Base-by-base conservation (phyloP, 2,797 vertebrate species). In the Brachyalestes nurse region DNA sequence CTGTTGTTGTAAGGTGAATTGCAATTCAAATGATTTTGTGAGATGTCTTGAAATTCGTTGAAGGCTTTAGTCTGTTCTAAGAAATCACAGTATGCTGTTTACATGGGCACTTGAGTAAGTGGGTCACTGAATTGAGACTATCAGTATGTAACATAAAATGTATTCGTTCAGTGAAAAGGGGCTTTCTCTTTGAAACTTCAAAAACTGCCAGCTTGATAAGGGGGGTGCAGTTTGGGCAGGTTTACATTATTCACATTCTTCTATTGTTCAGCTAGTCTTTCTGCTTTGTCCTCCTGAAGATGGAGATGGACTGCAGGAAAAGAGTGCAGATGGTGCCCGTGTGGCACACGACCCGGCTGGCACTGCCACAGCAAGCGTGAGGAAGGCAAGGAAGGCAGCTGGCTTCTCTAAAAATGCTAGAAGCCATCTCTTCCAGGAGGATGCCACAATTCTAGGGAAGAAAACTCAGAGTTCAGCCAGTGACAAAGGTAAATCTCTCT, bases 321-420 rank as follows among this genome's bases (percentile, higher is more conserved):
- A 53, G 28, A 77, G 79, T 79, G 79, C 86, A 87, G 81, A 87
- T 85, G 83, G 86, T 83, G 60, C 77, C 71, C 61, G 57, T 81
- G 78, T 82, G 80, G 81, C 82, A 73, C 65, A 78, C 47, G 64
- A 66, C 78, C 67, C 42, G 89, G 87, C 83, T 82, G 82, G 77
- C 87, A 91, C 88, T 81, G 84, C 71, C 88, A 91, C 87, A 82
- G 87, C 53, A 23, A 87, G 89, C 86, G 86, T 86, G 87, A 90
- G 81, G 87, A 86, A 86, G 86, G 87, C 85, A 86, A 90, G 81
- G 87, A 86, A 87, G 86, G 87, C 90, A 92, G 88, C 89, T 93
- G 91, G 89, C 87, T 88, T 83, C 70, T 82, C 85, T 87, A 84
- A 90, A 88, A 90, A 86, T 85, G 89, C 87, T 88, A 91, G 88